Percentiles rank a stretch among this genome's conserved stretches.
Conservation (phyloP, 1,140 invertebrate genomes). For the Tetramorium alpestre region DNA sequence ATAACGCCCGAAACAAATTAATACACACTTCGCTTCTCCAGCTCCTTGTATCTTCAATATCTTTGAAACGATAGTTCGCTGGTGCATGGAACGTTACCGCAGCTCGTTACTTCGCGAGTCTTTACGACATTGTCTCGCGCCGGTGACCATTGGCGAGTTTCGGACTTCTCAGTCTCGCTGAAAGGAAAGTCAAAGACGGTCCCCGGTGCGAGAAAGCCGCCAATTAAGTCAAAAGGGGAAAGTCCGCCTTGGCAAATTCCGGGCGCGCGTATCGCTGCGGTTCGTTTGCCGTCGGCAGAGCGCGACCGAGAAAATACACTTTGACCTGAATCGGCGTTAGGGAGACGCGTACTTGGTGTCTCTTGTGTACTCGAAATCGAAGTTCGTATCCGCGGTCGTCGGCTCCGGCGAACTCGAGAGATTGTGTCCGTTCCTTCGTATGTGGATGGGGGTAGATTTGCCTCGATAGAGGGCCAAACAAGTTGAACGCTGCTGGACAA, state of each 20-base stretch:
- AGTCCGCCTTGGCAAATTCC: conserved; percentile 48
- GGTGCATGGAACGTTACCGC: background rate
- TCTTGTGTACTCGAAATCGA: conserved; percentile 57
- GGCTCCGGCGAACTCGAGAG: conserved; percentile 33
- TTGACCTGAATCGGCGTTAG: conserved; percentile 51
- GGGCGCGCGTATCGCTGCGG: conserved; percentile 52
- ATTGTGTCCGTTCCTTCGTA: conserved; percentile 52
- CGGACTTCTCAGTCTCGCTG: conserved; percentile 41
- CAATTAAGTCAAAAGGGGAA: conserved; percentile 64
- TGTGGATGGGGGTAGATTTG: conserved; percentile 29
- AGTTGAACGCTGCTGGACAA: conserved; percentile 50
- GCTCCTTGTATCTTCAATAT: background rate
- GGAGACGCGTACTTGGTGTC: conserved; percentile 51
- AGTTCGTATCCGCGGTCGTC: conserved; percentile 52
- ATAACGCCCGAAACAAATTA: background rate
- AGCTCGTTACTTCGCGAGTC: conserved; percentile 39
- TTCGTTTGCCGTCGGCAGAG: conserved; percentile 50
- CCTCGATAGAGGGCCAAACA: conserved; percentile 38
- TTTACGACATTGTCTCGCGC: conserved; percentile 50
- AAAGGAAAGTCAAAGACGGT: conserved; percentile 55
- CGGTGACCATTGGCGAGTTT: conserved; percentile 49
- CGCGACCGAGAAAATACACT: conserved; percentile 59
- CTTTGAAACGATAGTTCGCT: conserved; percentile 35
- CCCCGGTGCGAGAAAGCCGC: conserved; percentile 59
- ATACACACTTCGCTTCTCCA: background rate